phyloP scores from a whole-genome alignment of 2,797 vertebrate genomes.

The Phoxinus dragarum region DNA sequence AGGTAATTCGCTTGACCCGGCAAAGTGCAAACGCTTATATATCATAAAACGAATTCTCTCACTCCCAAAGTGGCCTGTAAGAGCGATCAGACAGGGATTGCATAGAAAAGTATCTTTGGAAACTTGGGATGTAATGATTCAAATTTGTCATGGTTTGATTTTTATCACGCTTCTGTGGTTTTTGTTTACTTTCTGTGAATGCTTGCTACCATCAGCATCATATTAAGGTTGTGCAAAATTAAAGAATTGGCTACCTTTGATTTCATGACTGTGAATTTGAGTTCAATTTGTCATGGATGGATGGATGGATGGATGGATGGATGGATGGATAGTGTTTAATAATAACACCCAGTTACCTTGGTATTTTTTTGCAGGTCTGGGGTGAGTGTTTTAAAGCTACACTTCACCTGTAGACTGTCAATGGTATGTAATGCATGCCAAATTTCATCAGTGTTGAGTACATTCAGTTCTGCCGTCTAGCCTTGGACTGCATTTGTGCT shows the following conservation, averaged over 20 bases:
- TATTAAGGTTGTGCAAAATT: not conserved
- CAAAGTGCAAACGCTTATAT: constrained; percentile 6
- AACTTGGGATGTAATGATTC: not conserved
- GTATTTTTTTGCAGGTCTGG: not conserved
- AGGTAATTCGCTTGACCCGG: constrained; percentile 7
- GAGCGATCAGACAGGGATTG: constrained; percentile 7
- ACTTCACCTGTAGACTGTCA: not conserved
- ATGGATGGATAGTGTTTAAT: not conserved
- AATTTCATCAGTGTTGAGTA: constrained; percentile 20
- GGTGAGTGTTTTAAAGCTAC: not conserved
- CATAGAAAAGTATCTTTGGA: not conserved
- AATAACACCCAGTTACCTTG: constrained; percentile 10
- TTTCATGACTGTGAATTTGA: not conserved
- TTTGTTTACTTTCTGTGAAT: not conserved
- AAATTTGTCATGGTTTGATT: constrained; percentile 19
- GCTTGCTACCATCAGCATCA: not conserved
- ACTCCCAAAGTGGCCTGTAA: constrained; percentile 5
- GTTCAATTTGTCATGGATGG: not conserved
- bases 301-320: not conserved
- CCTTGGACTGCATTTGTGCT: constrained; percentile 36
- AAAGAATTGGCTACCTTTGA: not conserved
- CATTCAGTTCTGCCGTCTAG: constrained; percentile 24
- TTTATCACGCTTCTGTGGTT: not conserved
- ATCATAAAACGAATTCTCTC: constrained; percentile 24
- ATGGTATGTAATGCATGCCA: not conserved